Conservation (phyloP, 2,797 vertebrate genomes). For the Amblyraja radiata region DNA sequence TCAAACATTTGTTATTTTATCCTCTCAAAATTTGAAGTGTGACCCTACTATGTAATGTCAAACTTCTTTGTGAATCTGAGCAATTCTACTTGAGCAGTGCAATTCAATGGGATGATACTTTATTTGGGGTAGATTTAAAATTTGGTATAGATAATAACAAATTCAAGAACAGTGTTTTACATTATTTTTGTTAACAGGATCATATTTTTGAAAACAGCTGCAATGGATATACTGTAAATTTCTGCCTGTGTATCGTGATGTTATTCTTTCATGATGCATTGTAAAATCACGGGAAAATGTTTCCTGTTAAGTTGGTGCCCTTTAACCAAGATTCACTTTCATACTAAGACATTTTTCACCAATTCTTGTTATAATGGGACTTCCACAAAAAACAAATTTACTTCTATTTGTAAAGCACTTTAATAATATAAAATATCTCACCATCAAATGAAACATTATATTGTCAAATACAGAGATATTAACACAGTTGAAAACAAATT, state of each 20-base stretch:
- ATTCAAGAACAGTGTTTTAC: neutral
- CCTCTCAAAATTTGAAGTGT: too few relatives aligned
- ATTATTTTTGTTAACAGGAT: neutral
- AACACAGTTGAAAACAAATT: neutral
- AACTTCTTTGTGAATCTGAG: neutral
- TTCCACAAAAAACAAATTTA: neutral
- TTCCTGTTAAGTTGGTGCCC: neutral
- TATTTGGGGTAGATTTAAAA: conserved; percentile 17
- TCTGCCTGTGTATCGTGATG: neutral
- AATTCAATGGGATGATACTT: neutral
- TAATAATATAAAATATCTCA: neutral
- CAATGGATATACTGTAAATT: neutral
- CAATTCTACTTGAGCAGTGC: neutral
- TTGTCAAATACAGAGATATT: neutral
- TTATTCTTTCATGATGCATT: neutral
- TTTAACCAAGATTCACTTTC: neutral
- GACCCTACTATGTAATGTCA: neutral
- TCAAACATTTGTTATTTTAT: neutral
- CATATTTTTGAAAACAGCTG: neutral
- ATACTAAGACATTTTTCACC: neutral
- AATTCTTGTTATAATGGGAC: neutral
- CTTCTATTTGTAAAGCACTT: neutral
- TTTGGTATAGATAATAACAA: neutral
- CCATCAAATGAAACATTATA: neutral
- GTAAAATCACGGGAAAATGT: neutral